phyloP scores from a whole-genome alignment of 2,113 vertebrate genomes.

The Sinocyclocheilus maitianheensis region DNA sequence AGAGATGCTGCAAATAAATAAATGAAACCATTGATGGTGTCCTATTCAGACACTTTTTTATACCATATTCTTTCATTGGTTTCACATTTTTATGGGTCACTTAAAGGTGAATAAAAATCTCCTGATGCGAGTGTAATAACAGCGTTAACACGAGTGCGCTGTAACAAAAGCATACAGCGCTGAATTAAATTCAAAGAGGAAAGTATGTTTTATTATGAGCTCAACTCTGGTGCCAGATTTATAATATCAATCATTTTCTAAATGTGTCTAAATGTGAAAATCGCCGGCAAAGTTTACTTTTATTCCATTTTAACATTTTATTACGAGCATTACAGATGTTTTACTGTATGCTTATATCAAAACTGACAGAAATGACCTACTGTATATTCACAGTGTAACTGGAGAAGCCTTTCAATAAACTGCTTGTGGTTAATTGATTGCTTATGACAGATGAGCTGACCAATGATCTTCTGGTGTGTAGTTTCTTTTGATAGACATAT shows the following conservation, averaged over 20 bases:
- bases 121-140: neutral
- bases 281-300: neutral
- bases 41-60: neutral
- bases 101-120: constrained; percentile 7
- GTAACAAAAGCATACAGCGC: neutral
- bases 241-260: neutral
- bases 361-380: neutral
- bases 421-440: neutral
- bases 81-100: neutral
- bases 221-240: neutral
- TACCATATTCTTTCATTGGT: neutral
- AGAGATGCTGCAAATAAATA: neutral
- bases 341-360: neutral
- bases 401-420: neutral
- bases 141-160: neutral
- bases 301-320: constrained; percentile 11
- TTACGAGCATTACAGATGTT: neutral
- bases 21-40: neutral
- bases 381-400: neutral
- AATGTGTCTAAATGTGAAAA: neutral
- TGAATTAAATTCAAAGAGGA: neutral
- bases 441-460: neutral
- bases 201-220: neutral
- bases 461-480: neutral
- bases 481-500: neutral